Base-by-base conservation (phyloP, 2,888 invertebrate species). In the Drosophila niveifrons region DNA sequence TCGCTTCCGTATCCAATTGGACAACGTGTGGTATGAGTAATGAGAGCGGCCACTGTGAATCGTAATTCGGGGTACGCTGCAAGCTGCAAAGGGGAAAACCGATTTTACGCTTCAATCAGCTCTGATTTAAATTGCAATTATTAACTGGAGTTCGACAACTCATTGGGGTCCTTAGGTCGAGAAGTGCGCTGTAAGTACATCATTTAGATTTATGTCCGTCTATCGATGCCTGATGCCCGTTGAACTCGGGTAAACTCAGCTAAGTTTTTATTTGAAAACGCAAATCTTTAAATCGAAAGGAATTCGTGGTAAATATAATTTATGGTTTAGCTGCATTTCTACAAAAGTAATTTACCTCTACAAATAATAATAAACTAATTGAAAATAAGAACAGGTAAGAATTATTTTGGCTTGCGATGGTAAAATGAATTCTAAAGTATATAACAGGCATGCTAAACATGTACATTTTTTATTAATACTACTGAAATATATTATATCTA, bases 61-160 rank as follows among this genome's bases (percentile, higher is more conserved):
- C 62, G 44, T 59, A 59, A 63, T 46, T n/a, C n/a, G 34, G 44
- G 69, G 50, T 41, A 68, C 51, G 36, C 57, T 28, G 62, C 55
- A 41, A 68, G 36, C 57, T 28, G 62, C 55, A 41, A 68, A 43
- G 63, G 75, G 66, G 69, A 70, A 75, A 88, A 87, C 71, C 89
- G 78, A 86, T 86, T 86, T 86, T 87, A 78, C 89, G 85, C 85
- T 89, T 86, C 85, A 89, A 89, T 86, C 88, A 89, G 89, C 74
- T 86, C 72, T 89, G 85, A 86, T 89, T 86, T 87, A 87, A 88
- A 86, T 86, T 86, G 80, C 89, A 88, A 89, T 89, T 85, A 86
- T 89, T 89, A 88, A 87, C 87, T 71, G 65, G 43, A 62, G 55
- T 67, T 78, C 62, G 65, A 61, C 63, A 47, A 50, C 46, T 51